Evolutionary conservation across 1,140 invertebrate genomes (phyloP), one percentile per base, ranked within the genome.

Genomic region (Phenacoccus solenopsis): DNA sequence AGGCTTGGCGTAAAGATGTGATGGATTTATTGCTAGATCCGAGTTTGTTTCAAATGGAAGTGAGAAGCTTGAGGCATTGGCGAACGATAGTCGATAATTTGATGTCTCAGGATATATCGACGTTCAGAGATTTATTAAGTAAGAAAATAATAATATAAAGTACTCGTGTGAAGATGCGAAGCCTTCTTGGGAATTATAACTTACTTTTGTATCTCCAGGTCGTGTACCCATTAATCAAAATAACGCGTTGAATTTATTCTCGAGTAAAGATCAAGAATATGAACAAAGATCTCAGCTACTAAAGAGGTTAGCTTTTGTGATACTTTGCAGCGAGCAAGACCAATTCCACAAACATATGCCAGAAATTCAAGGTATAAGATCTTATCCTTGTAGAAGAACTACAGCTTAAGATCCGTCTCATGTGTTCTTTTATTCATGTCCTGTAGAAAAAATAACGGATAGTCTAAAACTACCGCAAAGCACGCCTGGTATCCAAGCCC

Each of bases 291-390:
- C 91, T 0, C 89, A 92, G 77, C 81, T 95, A 35, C 79, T 96
- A 56, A 96, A 96, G 78, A 81, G 93, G 72, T 78, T 97, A 24
- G 90, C 93, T 3, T 96, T 96, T 77, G 90, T 94, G 56, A 90
- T 97, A 74, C 90, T 94, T 75, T 94, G 93, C 77, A 92, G 91
- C 76, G 91, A 96, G 76, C 86, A 86, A 67, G 94, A 97, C 81
- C 94, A 97, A 77, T 96, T 96, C 80, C 87, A 92, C 74, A 90
- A 90, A 77, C 90, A 91, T 73, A 91, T 96, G 86, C 91, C 92
- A 16, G 93, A 96, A 77, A 95, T 97, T 76, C 93, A 95, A 86
- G 93, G 91, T 93, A 79, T n/a, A n/a, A n/a, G n/a, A n/a, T n/a
- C 3, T 16, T n/a, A 21, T 38, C 16, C 28, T 27, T 10, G 9